Base-by-base conservation (phyloP, 2,113 vertebrate species). In the Centropristis striata region DNA sequence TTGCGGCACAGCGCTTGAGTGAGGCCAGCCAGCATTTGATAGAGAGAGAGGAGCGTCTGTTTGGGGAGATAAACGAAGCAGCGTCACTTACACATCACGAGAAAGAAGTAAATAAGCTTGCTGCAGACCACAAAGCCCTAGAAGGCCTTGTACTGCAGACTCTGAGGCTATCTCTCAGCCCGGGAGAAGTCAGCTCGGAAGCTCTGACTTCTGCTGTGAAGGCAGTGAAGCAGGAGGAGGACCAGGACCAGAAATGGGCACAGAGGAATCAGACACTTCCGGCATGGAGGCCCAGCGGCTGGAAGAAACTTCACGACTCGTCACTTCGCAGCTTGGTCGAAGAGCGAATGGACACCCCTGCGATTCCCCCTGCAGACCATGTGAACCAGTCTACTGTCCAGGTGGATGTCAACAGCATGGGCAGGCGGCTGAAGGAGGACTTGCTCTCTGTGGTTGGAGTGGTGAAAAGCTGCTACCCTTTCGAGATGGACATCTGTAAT, bases 391-490 rank as follows among this genome's bases (percentile, higher is more conserved):
- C 94, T 8, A 93, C 95, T 0, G 32, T 95, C 4, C 93, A 95
- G 67, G 65, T 23, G 13, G 50, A 83, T 46, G 65, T 98, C 65
- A 57, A 83, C 5, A 78, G 90, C 80, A 92, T 97, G 95, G 97
- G 94, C 25, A 92, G 76, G 84, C 95, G 93, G 69, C 86, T 98
- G 88, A 96, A 91, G 85, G 77, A 94, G 3, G 98, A 99, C 90
- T 61, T 99, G 80, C 74, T 92, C 81, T 61, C 86, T 4, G 94
- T 98, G 88, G 95, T 90, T 71, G 78, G 87, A 7, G 70, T 20
- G 0, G 92, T 98, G 61, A 95, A 90, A 65, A 66, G 42, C 4
- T 95, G 96, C 81, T 99, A 97, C 88, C 97, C 97, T 0, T 77
- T 89, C 0, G 83, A 96, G 16, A 90, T 95, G 78, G 74, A 93